Percentiles rank a stretch among this genome's conserved stretches.
These are phyloP conservation scores for Apamea crenata DNA, from an alignment of 2,888 invertebrate genomes.

Conservation along the genomic window DNA sequence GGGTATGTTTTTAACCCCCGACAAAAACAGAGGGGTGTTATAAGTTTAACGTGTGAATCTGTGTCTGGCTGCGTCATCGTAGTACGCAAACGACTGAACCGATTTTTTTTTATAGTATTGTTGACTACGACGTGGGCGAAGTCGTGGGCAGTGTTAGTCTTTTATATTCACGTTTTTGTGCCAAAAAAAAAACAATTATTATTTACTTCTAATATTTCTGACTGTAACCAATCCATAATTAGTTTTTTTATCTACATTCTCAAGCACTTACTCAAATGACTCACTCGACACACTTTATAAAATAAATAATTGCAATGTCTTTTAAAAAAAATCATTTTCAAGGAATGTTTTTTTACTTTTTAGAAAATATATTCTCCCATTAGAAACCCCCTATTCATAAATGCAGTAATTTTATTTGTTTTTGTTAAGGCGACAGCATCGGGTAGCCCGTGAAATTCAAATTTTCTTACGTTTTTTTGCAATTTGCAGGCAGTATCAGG, in stretches of 20 bases:
- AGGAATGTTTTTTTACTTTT: slow-evolving; percentile 29
- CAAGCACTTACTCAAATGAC: slow-evolving; percentile 6
- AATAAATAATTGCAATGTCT: background rate
- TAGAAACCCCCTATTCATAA: background rate
- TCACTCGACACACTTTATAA: background rate
- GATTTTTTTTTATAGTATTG: too few relatives aligned
- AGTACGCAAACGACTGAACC: too few relatives aligned
- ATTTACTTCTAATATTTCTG: background rate
- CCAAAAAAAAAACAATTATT: background rate
- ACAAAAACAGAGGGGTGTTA: too few relatives aligned
- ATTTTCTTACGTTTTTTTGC: background rate
- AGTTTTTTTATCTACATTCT: background rate
- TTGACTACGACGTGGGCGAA: background rate
- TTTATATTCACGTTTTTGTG: background rate
- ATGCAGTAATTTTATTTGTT: slow-evolving; percentile 4
- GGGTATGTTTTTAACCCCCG: too few relatives aligned
- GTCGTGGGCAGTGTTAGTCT: background rate
- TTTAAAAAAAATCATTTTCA: background rate
- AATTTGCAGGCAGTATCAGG: background rate
- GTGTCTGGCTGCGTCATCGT: too few relatives aligned
- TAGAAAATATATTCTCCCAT: background rate
- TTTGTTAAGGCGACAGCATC: background rate
- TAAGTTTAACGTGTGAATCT: too few relatives aligned
- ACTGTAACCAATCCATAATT: background rate
- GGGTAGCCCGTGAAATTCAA: background rate